Conservation (phyloP, 2,797 vertebrate genomes). For the Echeneis naucrates region DNA sequence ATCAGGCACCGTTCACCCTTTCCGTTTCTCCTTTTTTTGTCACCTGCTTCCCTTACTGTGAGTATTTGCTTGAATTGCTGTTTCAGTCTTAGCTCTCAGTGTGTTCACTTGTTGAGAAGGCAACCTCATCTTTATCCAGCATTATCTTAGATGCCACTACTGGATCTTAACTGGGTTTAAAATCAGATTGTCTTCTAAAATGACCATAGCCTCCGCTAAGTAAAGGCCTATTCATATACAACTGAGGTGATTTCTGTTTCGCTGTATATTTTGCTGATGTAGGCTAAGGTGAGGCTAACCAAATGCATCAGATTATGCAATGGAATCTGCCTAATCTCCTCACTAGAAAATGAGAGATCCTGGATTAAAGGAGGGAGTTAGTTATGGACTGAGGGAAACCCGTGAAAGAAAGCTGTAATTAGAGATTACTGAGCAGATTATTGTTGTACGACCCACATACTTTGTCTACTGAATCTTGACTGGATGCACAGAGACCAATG, state of each 20-base stretch:
- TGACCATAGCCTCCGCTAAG: not conserved
- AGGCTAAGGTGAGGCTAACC: constrained; percentile 57
- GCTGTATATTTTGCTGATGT: constrained; percentile 39
- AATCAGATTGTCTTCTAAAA: not conserved
- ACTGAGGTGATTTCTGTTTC: not conserved
- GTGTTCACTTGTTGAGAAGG: not conserved
- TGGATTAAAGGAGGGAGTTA: constrained; percentile 65
- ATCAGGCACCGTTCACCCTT: constrained; percentile 37
- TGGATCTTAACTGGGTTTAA: not conserved
- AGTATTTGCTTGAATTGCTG: constrained; percentile 37
- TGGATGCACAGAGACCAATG: constrained; percentile 8
- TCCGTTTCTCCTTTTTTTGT: not conserved
- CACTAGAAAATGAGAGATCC: constrained; percentile 57
- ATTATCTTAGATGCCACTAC: constrained; percentile 1
- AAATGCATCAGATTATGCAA: constrained; percentile 63
- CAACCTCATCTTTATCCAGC: not conserved
- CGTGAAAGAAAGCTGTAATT: constrained; percentile 61
- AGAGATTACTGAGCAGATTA: constrained; percentile 65
- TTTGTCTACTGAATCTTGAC: constrained; percentile 25
- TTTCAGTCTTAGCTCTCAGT: not conserved
- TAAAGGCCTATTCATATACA: not conserved
- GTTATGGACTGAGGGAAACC: constrained; percentile 37
- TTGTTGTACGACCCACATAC: constrained; percentile 65
- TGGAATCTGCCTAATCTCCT: constrained; percentile 56
- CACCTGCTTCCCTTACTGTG: constrained; percentile 43